phyloP scores from a whole-genome alignment of 2,888 invertebrate species.

The Perizoma flavofasciatum region DNA sequence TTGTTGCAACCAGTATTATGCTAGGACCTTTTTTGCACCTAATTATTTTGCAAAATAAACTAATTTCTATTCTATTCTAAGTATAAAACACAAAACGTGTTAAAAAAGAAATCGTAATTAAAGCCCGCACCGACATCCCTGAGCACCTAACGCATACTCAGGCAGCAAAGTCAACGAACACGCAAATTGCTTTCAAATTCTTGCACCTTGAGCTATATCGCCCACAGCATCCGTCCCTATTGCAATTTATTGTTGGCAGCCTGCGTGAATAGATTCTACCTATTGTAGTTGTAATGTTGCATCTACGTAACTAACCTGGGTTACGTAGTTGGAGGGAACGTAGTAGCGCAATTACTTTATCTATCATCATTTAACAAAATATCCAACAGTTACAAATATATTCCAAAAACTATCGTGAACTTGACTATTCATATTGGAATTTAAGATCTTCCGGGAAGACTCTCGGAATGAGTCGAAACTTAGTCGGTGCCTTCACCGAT shows the following conservation, averaged over 20 bases:
- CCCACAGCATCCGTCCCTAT: conserved; percentile 55
- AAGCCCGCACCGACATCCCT: conserved; percentile 12
- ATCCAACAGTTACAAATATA: too few species aligned
- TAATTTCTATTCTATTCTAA: too few species aligned
- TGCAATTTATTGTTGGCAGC: conserved; percentile 51
- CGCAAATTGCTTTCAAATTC: conserved; percentile 53
- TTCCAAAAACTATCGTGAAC: too few species aligned
- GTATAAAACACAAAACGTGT: conserved; percentile 13
- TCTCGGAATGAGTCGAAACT: too few species aligned
- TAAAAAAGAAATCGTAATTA: conserved; percentile 19
- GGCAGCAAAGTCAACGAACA: conserved; percentile 35
- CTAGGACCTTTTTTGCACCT: too few species aligned
- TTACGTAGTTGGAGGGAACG: conserved; percentile 12
- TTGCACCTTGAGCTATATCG: conserved; percentile 51
- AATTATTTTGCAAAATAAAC: too few species aligned
- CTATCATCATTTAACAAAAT: too few species aligned
- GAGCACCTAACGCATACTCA: conserved; percentile 27
- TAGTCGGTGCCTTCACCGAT: too few species aligned
- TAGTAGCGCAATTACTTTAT: conserved; percentile 20
- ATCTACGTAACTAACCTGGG: not conserved
- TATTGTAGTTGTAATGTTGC: conserved; percentile 17
- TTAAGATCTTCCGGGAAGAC: too few species aligned
- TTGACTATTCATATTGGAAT: too few species aligned
- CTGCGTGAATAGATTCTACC: conserved; percentile 29
- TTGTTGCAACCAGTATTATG: too few species aligned